phyloP scores from a whole-genome alignment of 1,140 invertebrate genomes.

The Prorops nasuta region DNA sequence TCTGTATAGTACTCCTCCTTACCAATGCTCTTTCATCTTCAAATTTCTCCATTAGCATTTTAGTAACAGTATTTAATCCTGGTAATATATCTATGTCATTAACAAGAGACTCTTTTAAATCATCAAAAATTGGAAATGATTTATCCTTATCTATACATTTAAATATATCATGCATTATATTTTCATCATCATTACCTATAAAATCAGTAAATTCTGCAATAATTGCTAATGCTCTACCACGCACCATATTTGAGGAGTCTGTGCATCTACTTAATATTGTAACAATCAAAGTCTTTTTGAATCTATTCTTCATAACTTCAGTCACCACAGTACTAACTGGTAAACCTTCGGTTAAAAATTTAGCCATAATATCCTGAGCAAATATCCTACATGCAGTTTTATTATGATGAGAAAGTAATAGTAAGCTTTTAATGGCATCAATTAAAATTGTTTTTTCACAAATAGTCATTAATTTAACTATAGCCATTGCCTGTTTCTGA shows the following conservation, averaged over 20 bases:
- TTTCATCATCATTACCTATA: slow-evolving; percentile 34
- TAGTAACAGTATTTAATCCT: slow-evolving; percentile 38
- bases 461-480: slow-evolving; percentile 55
- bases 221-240: slow-evolving; percentile 60
- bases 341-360: slow-evolving; percentile 46
- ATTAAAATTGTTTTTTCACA: slow-evolving; percentile 43
- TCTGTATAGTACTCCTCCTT: slow-evolving; percentile 59
- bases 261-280: slow-evolving; percentile 56
- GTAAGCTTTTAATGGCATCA: slow-evolving; percentile 55
- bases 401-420: slow-evolving; percentile 54
- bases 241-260: slow-evolving; percentile 60
- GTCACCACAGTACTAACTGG: slow-evolving; percentile 19
- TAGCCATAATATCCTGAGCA: slow-evolving; percentile 60
- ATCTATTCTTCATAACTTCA: slow-evolving; percentile 6
- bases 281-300: slow-evolving; percentile 54
- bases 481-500: slow-evolving; percentile 54
- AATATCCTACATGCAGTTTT: slow-evolving; percentile 58
- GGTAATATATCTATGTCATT: slow-evolving; percentile 42
- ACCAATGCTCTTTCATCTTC: slow-evolving; percentile 62
- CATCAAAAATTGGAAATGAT: slow-evolving; percentile 23
- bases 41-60: slow-evolving; percentile 55
- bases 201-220: slow-evolving; percentile 56
- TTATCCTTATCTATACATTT: slow-evolving; percentile 28
- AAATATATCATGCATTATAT: slow-evolving; percentile 55
- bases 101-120: slow-evolving; percentile 27